Evolutionary conservation across 2,797 vertebrate species (phyloP), one percentile per base, ranked within the genome.

Genomic region (Sebastes alutus): DNA sequence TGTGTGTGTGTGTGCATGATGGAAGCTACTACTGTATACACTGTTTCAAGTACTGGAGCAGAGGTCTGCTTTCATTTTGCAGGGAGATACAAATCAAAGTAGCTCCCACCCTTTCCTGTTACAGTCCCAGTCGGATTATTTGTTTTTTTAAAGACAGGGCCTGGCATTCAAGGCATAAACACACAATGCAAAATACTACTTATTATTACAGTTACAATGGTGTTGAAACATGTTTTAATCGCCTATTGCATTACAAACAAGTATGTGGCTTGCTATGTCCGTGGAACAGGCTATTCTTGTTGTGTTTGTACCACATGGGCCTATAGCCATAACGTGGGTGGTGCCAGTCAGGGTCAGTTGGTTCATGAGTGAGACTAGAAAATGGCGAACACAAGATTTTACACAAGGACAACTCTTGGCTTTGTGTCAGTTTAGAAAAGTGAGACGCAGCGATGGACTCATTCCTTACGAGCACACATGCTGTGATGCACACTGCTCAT

Each of bases 31-130:
- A 1, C 54, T 33, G 20, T 11, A 1, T 23, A 25, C 29, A 52
- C 29, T 16, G 33, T 86, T 84, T 79, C n/a, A 35, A 76, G 55
- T 42, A 61, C 25, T 18, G 33, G 52, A 62, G 56, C 38, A 85
- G 76, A 78, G 59, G 49, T 83, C 72, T 67, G 55, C 55, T 85
- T 89, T 87, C 23, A 80, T 86, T 73, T 81, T 54, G 13, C 67
- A 25, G 18, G 20, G 16, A 88, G 85, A 91, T 84, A 55, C 23
- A 67, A 72, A 89, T 87, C 83, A 81, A 27, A 80, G 73, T 55
- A 72, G 67, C 81, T 73, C 46, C 88, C 87, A 86, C 85, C 89
- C 78, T 90, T 92, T 93, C 88, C 90, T 92, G 82, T 87, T 68
- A 23, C 59, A 73, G 27, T 68, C 4, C 23, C 38, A 35, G 32